These are phyloP conservation scores for Erpornis zantholeuca DNA, from an alignment of 2,113 vertebrate genomes.

Conservation along the genomic window DNA sequence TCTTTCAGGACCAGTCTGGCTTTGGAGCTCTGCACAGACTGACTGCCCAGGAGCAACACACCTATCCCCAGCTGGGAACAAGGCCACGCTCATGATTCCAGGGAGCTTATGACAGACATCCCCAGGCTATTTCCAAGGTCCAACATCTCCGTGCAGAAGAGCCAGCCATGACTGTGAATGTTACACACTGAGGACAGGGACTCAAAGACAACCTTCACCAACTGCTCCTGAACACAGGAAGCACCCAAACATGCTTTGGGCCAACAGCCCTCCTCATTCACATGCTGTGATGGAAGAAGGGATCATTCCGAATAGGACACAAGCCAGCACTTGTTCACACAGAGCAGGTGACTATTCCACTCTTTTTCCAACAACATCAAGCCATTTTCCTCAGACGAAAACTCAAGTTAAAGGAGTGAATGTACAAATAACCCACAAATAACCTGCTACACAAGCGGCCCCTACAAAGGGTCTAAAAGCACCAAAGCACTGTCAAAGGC, in stretches of 20 bases:
- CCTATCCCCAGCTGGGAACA: accelerated
- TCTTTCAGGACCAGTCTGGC: neutral
- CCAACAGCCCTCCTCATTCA: neutral
- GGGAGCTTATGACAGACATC: accelerated
- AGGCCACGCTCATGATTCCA: neutral
- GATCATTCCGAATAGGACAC: neutral
- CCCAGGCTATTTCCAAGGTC: neutral
- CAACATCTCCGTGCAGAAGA: neutral
- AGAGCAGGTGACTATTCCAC: neutral
- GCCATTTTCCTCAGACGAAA: neutral
- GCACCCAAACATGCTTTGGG: accelerated
- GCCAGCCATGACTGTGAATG: accelerated
- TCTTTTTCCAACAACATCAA: neutral
- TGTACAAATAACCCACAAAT: neutral
- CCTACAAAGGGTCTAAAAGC: neutral
- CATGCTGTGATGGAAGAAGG: neutral
- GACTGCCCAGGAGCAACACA: neutral
- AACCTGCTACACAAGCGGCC: neutral
- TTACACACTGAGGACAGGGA: neutral
- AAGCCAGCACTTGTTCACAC: neutral
- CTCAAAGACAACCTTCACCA: neutral
- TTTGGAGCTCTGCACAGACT: neutral
- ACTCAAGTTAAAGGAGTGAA: neutral
- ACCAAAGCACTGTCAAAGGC: neutral
- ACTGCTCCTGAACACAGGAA: neutral